Base-by-base conservation (phyloP, 2,888 invertebrate genomes). In the Brenthis ino region DNA sequence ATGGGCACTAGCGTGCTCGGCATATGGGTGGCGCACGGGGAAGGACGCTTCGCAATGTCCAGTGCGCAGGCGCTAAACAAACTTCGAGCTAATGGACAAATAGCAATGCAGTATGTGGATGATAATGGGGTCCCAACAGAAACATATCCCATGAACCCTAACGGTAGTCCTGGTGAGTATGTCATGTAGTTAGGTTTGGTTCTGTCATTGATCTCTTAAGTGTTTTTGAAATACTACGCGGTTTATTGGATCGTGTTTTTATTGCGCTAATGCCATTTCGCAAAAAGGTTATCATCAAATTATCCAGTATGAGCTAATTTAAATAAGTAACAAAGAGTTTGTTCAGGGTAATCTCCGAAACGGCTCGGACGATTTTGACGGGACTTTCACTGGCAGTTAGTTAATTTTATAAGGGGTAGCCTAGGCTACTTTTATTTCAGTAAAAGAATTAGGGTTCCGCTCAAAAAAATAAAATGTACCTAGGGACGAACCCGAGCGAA, bases 11-110 rank as follows among this genome's bases (percentile, higher is more conserved):
- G 96, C n/a, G 93, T 96, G 1, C 93, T 99, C n/a, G 99, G 99
- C 2, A 96, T 98, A 76, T 99, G 99, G 99, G 95, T 97, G 2
- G 98, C 99, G 3, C 99, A 99, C 84, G 99, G 98, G 0, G 99
- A 99, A 92, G 99, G 99, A 74, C 93, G 95, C 73, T 96, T 96
- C 79, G 93, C 94, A 0, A 94, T 95, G 77, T 89, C 94, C 14
- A 89, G 94, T 51, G 74, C 91, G 0, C 66, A 74, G 0, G 79
- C 95, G 24, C 87, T 95, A 37, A 78, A 86, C 1, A 85, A 88
- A 55, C 76, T 96, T 55, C 91, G 91, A 63, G 76, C 80, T 0
- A 93, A 94, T 69, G 93, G 95, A 37, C 96, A 97, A 75, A 87
- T 97, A 12, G 95, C 98, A 0, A 86, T 99, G 78, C 94, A 95